Percentiles rank a stretch among this genome's conserved stretches.
Evolutionary conservation across 2,888 invertebrate species (phyloP).

Genomic region (Amiota mariae): DNA sequence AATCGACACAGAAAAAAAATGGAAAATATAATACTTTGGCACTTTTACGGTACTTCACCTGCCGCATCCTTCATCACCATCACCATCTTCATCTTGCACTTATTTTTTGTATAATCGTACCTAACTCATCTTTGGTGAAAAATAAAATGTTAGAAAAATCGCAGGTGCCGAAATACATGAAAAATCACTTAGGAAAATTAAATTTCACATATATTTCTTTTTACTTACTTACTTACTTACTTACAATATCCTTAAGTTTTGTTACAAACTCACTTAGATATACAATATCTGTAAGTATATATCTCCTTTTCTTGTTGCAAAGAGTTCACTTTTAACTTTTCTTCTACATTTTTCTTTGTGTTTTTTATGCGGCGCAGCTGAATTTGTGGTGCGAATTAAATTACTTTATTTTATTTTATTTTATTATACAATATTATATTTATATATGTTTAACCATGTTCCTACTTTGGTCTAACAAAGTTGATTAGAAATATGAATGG

Average conservation of each 20-base stretch:
- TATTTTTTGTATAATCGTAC: too few relatives aligned
- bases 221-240: too few relatives aligned
- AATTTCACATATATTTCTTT: slow-evolving; percentile 54
- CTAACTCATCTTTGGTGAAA: slow-evolving; percentile 31
- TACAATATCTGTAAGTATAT: not conserved
- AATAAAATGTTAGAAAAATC: slow-evolving; percentile 53
- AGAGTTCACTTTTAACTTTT: not conserved
- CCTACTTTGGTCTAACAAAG: not conserved
- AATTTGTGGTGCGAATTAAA: slow-evolving; percentile 9
- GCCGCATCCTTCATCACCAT: too few relatives aligned
- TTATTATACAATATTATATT: too few relatives aligned
- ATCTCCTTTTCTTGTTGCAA: not conserved
- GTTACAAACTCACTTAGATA: too few relatives aligned
- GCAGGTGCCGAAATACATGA: slow-evolving; percentile 68
- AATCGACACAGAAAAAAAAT: slow-evolving; percentile 38
- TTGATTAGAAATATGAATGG: not conserved
- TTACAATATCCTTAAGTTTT: too few relatives aligned
- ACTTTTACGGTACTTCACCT: not conserved
- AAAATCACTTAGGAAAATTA: slow-evolving; percentile 66
- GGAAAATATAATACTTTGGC: too few relatives aligned
- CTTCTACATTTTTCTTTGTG: not conserved
- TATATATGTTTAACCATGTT: too few relatives aligned
- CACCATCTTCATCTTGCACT: too few relatives aligned
- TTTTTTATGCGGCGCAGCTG: not conserved
- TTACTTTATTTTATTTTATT: not conserved